phyloP scores from a whole-genome alignment of 2,888 invertebrate species.

The Coenonympha arcania region DNA sequence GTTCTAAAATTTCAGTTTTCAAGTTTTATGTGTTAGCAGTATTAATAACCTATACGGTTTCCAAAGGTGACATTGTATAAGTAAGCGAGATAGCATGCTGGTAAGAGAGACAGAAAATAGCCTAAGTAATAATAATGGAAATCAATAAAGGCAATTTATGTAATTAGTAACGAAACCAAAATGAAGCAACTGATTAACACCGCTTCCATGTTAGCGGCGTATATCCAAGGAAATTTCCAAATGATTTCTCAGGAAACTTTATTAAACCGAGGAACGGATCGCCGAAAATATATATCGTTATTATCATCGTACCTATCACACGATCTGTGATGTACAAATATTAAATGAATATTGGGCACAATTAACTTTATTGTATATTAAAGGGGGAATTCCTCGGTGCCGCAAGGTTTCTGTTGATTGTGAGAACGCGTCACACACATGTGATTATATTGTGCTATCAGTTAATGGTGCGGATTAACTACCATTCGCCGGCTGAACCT shows the following conservation, averaged over 20 bases:
- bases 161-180: conserved; percentile 8
- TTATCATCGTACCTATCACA: conserved; percentile 25
- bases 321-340: conserved; percentile 32
- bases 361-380: conserved; percentile 49
- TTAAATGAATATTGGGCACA: conserved; percentile 42
- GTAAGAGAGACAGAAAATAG: background rate
- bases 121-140: conserved; percentile 2
- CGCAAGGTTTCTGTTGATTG: conserved; percentile 42
- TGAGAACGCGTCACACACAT: conserved; percentile 47
- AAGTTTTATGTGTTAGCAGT: no score
- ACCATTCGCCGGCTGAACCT: conserved; percentile 53
- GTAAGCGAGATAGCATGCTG: background rate
- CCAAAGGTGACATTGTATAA: no score
- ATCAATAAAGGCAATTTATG: conserved; percentile 8
- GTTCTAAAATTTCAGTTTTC: no score
- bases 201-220: conserved; percentile 19
- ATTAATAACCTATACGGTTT: no score
- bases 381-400: conserved; percentile 45
- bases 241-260: conserved; percentile 18
- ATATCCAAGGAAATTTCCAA: conserved; percentile 24
- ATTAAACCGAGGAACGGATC: conserved; percentile 11
- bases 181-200: conserved; percentile 10
- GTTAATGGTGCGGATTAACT: conserved; percentile 65
- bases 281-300: conserved; percentile 15
- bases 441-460: conserved; percentile 61